Percentiles rank a stretch among this genome's conserved stretches.
These are phyloP conservation scores for Drosophila seclusa DNA, from an alignment of 2,888 invertebrate species.

Conservation along the genomic window DNA sequence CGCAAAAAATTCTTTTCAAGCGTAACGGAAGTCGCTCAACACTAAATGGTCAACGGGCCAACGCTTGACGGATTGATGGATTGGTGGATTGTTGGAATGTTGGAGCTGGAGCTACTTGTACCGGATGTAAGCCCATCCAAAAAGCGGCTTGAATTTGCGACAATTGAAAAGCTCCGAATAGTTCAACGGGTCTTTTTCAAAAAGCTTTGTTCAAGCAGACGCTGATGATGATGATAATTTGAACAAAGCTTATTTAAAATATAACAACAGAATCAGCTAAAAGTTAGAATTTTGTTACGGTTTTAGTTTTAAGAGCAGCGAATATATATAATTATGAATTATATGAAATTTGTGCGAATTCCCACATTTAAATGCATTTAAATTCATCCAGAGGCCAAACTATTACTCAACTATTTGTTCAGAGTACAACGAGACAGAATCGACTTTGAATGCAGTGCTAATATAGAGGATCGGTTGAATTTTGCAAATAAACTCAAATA, in stretches of 20 bases:
- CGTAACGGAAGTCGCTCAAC: slow-evolving; percentile 77
- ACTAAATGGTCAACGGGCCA: slow-evolving; percentile 73
- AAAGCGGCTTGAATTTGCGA: slow-evolving; percentile 17
- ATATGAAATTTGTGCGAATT: neutral
- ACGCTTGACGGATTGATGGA: slow-evolving; percentile 13
- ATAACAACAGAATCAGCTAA: neutral
- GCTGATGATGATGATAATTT: neutral
- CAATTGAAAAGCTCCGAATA: neutral
- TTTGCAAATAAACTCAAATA: neutral
- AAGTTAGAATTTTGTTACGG: neutral
- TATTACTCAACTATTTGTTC: neutral
- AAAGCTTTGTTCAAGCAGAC: neutral
- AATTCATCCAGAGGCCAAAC: neutral
- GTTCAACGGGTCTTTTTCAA: neutral
- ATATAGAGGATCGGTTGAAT: neutral
- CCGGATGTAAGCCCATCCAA: slow-evolving; percentile 60
- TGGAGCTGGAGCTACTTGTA: slow-evolving; percentile 35
- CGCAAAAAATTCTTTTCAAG: slow-evolving; percentile 68
- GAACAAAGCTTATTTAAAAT: neutral
- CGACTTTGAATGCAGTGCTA: neutral
- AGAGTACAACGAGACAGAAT: neutral
- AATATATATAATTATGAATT: neutral
- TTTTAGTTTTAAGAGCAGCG: neutral
- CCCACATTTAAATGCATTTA: neutral
- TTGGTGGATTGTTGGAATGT: slow-evolving; percentile 12